Conservation (phyloP, 2,797 vertebrate species). For the Danio choprae region DNA sequence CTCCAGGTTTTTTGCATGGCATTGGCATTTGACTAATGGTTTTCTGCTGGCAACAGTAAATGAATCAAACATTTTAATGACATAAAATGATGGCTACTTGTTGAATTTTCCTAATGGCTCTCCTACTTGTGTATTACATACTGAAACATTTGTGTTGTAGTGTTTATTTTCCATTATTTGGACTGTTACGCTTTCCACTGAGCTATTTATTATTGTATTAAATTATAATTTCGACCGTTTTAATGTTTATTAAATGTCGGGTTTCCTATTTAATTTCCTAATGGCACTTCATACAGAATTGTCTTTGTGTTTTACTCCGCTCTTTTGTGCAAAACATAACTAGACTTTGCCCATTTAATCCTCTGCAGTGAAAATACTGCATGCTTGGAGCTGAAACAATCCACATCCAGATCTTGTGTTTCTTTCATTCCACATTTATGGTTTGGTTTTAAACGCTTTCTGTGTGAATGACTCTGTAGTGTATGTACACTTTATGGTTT, state of each 20-base stretch:
- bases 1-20: slow-evolving; percentile 1
- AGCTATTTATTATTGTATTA: not conserved
- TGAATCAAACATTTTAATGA: not conserved
- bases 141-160: not conserved
- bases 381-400: not conserved
- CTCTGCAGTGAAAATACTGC: not conserved
- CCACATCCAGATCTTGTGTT: not conserved
- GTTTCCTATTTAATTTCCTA: not conserved
- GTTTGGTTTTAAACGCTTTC: not conserved
- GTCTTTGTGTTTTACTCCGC: not conserved
- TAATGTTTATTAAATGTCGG: not conserved
- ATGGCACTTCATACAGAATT: not conserved
- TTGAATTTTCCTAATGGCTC: not conserved
- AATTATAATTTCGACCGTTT: not conserved
- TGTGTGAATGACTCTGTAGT: not conserved
- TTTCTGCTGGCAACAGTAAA: not conserved
- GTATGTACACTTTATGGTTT: slow-evolving; percentile 1
- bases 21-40: slow-evolving; percentile 1
- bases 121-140: not conserved
- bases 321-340: not conserved
- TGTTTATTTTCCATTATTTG: not conserved
- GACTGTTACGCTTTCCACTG: slow-evolving; percentile 10
- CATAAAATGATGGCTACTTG: not conserved
- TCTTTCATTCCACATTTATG: not conserved
- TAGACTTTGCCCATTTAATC: not conserved